phyloP scores from a whole-genome alignment of 2,797 vertebrate genomes.

The Rhinichthys osculus region DNA sequence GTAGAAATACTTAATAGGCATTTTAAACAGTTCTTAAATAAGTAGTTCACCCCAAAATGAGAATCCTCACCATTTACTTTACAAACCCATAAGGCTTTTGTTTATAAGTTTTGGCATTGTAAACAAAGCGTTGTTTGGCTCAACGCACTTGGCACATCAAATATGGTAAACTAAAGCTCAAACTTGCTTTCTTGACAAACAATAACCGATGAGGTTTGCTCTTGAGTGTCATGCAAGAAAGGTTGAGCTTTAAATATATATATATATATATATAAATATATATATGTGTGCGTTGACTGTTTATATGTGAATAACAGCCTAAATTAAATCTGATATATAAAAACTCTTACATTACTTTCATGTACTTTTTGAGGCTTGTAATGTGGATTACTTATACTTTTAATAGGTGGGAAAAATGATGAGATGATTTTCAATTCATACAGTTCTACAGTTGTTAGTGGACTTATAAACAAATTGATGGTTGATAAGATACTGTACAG shows the following conservation, averaged over 20 bases:
- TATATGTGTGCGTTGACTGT: not conserved
- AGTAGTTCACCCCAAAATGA: not conserved
- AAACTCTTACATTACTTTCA: not conserved
- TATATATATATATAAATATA: too few relatives aligned
- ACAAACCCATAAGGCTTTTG: not conserved
- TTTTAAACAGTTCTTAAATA: not conserved
- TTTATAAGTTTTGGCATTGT: too few relatives aligned
- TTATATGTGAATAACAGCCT: not conserved
- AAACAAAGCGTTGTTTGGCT: not conserved
- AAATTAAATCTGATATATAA: not conserved
- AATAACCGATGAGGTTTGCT: not conserved
- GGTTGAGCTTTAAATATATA: not conserved
- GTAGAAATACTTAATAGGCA: not conserved
- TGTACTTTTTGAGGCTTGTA: not conserved
- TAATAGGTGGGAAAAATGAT: not conserved
- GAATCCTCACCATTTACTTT: not conserved
- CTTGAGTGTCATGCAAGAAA: not conserved
- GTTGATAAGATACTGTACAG: not conserved
- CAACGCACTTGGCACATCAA: not conserved
- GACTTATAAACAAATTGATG: not conserved
- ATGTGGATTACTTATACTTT: not conserved
- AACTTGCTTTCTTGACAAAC: not conserved
- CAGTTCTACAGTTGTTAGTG: not conserved
- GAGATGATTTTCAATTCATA: too few relatives aligned
- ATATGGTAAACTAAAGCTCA: not conserved